These are phyloP conservation scores for Epinotia demarniana DNA, from an alignment of 2,888 invertebrate species.

Conservation along the genomic window DNA sequence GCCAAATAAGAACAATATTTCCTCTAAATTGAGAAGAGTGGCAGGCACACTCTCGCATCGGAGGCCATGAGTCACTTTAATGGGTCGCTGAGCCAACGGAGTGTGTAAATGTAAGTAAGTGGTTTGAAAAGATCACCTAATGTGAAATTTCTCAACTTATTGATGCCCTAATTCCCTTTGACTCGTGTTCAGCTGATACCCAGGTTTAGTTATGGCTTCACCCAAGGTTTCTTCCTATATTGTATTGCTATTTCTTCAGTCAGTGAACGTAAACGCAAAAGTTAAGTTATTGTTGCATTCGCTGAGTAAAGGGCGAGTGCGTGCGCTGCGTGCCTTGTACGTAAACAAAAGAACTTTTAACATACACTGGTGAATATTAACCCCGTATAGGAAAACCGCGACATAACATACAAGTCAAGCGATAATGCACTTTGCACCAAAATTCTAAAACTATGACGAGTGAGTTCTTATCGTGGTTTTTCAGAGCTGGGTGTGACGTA, in stretches of 20 bases:
- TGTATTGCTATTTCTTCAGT: constrained; percentile 16
- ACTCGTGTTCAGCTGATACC: background rate
- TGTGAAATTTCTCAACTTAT: background rate
- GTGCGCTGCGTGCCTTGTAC: constrained; percentile 69
- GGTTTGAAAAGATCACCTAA: too few relatives aligned
- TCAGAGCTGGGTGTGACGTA: background rate
- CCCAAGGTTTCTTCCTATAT: constrained; percentile 21
- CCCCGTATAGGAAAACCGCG: constrained; percentile 47
- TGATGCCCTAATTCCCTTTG: background rate
- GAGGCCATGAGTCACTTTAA: too few relatives aligned
- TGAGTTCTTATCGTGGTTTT: background rate
- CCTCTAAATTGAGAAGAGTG: too few relatives aligned
- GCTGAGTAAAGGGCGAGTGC: constrained; percentile 55
- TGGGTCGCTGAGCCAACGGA: too few relatives aligned
- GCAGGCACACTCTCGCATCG: too few relatives aligned
- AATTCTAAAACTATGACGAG: background rate
- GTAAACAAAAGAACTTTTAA: constrained; percentile 72
- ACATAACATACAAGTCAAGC: constrained; percentile 18
- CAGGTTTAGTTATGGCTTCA: constrained; percentile 13
- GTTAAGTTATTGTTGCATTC: constrained; percentile 42
- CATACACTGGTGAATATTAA: constrained; percentile 65
- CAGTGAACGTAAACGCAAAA: constrained; percentile 48
- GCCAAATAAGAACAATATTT: too few relatives aligned
- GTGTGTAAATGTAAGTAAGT: too few relatives aligned
- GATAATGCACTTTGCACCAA: background rate